phyloP scores from a whole-genome alignment of 2,113 vertebrate species.

The Dryoscopus gambensis region DNA sequence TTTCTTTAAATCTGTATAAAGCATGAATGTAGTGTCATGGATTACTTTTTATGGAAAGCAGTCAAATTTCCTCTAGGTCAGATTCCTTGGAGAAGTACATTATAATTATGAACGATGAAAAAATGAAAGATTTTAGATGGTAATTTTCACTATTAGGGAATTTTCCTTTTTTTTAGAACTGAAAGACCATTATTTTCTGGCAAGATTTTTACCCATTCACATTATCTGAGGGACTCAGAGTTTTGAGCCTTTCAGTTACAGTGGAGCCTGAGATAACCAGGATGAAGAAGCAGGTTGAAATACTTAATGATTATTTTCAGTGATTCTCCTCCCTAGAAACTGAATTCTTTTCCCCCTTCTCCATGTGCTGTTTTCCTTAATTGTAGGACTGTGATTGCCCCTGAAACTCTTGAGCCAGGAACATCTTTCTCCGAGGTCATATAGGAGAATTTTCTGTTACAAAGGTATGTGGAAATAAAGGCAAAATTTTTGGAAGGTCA shows the following conservation, averaged over 20 bases:
- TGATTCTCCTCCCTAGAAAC: neutral
- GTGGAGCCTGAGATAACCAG: neutral
- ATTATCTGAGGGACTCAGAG: neutral
- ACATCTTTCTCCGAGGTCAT: neutral
- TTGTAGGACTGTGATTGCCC: neutral
- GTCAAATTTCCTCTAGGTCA: neutral
- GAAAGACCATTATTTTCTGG: neutral
- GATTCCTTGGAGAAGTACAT: neutral
- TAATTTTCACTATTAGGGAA: neutral
- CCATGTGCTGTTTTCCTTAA: neutral
- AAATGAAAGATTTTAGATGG: neutral
- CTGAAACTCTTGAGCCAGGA: neutral
- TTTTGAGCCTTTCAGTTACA: neutral
- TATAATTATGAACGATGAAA: neutral
- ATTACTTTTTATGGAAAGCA: neutral
- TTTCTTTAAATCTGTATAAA: neutral
- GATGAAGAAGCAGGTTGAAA: neutral
- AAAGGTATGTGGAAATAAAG: constrained; percentile 45
- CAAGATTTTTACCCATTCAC: neutral
- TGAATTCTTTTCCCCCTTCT: neutral
- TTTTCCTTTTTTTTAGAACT: neutral
- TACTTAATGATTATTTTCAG: neutral
- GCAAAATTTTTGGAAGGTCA: constrained; percentile 5
- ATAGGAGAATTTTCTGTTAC: neutral
- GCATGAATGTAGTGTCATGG: neutral